Evolutionary conservation across 2,113 vertebrate species (phyloP), one percentile per base, ranked within the genome.

Genomic region (Python bivittatus): DNA sequence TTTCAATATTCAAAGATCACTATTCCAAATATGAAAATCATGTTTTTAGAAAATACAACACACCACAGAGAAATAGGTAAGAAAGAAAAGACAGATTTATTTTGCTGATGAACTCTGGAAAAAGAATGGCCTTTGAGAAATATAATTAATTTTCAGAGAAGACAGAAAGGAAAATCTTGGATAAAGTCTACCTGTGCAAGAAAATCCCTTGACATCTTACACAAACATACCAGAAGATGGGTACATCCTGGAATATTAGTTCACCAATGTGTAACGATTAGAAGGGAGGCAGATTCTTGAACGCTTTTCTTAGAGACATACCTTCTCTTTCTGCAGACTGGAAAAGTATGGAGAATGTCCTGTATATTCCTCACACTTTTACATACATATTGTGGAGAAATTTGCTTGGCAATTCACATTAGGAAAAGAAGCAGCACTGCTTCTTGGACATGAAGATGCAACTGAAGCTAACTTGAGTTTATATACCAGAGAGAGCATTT

Each of bases 51-150:
- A 94, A 95, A 86, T 96, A 95, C 94, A 90, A 15, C 54, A 92
- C 93, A 87, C 93, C 93, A 90, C 96, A 96, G 89, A 91, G 94
- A 96, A 95, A 96, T 93, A 92, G 61, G 7, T 15, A 94, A 88
- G 89, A 86, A 84, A 89, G 87, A 88, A 89, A 60, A 93, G 86
- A 95, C 52, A 91, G 6, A 53, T 91, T 89, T 96, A 91, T 88
- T 88, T 89, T 92, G 93, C 57, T 90, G 95, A 93, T n/a, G 86
- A 52, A 22, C 7, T 79, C 56, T 42, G 20, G 56, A 64, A 92
- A 20, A 42, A 3, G 15, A 13, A 2, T 68, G 53, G 92, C 27
- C 29, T 93, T 85, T 85, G 25, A n/a, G 90, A 95, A 93, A 48
- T 68, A 86, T 33, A 7, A 38, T 3, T 58, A 58, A 90, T 92